phyloP scores from a whole-genome alignment of 2,113 vertebrate genomes.

The Carassius gibelio region DNA sequence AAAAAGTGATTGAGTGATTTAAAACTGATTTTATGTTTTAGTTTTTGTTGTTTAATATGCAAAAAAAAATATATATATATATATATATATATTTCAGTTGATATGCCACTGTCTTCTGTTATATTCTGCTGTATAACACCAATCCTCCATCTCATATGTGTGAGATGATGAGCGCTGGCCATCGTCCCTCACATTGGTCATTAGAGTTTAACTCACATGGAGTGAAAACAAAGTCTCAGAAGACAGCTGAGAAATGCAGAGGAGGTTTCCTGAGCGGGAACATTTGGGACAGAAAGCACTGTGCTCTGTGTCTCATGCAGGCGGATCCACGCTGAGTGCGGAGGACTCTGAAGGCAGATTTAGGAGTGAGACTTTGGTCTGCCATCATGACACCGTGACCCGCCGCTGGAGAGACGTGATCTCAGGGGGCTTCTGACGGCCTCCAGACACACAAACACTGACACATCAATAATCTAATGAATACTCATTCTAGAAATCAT shows the following conservation, averaged over 20 bases:
- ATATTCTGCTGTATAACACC: no score
- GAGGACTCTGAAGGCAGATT: slow-evolving; percentile 59
- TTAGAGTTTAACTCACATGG: slow-evolving; percentile 41
- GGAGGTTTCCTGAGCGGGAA: slow-evolving; percentile 77
- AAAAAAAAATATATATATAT: no score
- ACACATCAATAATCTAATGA: no score
- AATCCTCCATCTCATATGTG: background rate
- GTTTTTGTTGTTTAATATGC: no score
- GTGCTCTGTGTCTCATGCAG: background rate
- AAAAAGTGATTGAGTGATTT: no score
- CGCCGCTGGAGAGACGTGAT: slow-evolving; percentile 40
- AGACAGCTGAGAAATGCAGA: slow-evolving; percentile 72
- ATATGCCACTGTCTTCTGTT: no score
- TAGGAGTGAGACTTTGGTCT: slow-evolving; percentile 53
- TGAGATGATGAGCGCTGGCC: slow-evolving; percentile 29
- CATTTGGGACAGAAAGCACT: slow-evolving; percentile 24
- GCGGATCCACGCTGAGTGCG: background rate
- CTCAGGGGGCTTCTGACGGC: background rate
- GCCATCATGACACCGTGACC: slow-evolving; percentile 51
- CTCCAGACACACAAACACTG: slow-evolving; percentile 1
- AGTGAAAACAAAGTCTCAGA: slow-evolving; percentile 52
- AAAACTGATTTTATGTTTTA: no score
- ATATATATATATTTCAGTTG: no score
- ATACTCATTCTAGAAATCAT: no score
- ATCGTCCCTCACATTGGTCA: slow-evolving; percentile 38